Conservation (phyloP, 1,140 invertebrate species). For the Meloidogyne exigua region DNA sequence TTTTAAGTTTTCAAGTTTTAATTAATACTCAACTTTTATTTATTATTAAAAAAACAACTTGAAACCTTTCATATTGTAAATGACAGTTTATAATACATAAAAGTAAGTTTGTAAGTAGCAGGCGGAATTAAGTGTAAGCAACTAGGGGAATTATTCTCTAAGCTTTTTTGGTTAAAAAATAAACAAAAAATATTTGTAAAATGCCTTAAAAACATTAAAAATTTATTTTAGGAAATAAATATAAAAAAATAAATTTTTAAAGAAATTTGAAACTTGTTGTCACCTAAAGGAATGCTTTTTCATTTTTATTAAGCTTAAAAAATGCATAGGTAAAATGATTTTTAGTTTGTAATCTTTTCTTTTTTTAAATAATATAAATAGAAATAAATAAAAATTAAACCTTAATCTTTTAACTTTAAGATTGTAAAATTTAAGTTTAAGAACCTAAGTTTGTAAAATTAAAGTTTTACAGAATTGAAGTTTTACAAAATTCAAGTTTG, state of each 20-base stretch:
- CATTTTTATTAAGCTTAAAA: background rate
- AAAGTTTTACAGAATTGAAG: no score
- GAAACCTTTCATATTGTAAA: background rate
- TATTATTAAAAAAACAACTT: background rate
- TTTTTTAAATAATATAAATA: background rate
- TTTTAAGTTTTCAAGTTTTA: no score
- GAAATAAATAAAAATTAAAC: background rate
- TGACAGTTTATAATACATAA: background rate
- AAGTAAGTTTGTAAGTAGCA: background rate
- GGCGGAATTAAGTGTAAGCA: background rate
- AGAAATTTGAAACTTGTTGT: background rate
- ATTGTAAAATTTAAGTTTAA: no score
- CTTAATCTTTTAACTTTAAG: background rate
- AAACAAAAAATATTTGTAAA: background rate
- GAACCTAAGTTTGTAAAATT: no score
- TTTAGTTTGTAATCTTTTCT: background rate
- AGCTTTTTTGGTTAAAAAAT: background rate
- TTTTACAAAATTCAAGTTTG: no score
- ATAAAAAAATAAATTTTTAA: background rate
- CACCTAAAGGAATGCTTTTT: background rate
- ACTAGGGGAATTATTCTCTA: background rate
- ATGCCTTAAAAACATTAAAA: background rate
- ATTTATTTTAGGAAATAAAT: background rate
- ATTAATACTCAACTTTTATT: no score
- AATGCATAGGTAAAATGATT: constrained; percentile 5